These are phyloP conservation scores for Pelmatolapia mariae DNA, from an alignment of 2,113 vertebrate species.

Conservation along the genomic window DNA sequence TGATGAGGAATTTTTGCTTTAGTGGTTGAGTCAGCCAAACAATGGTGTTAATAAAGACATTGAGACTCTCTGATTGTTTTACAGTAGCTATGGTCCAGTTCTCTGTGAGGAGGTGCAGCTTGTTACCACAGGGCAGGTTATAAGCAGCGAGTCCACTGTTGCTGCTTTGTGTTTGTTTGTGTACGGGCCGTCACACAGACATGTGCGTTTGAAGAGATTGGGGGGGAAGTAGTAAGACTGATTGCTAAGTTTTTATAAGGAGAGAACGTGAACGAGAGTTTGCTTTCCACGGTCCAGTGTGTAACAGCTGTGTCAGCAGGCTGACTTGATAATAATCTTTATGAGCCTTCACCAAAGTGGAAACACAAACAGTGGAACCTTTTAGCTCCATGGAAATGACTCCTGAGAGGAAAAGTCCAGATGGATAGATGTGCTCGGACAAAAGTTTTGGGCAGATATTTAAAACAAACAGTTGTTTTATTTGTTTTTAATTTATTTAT, in stretches of 20 bases:
- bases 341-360: background rate
- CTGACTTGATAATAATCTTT: background rate
- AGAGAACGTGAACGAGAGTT: background rate
- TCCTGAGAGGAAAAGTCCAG: background rate
- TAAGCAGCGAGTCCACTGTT: background rate
- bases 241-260: background rate
- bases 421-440: background rate
- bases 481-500: background rate
- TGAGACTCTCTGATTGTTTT: background rate
- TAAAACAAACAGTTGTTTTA: background rate
- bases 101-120: background rate
- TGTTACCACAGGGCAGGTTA: background rate
- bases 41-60: background rate
- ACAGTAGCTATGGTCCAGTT: background rate
- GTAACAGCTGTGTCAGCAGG: background rate
- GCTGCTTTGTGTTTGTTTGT: background rate
- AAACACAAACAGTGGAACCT: background rate
- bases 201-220: background rate
- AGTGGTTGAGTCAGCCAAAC: background rate
- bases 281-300: accelerated
- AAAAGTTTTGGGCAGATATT: background rate
- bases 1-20: background rate
- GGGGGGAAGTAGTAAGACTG: background rate
- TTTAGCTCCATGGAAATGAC: background rate
- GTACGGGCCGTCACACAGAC: background rate